These are phyloP conservation scores for Ceratosolen fusciceps DNA, from an alignment of 1,140 invertebrate genomes.

Conservation along the genomic window DNA sequence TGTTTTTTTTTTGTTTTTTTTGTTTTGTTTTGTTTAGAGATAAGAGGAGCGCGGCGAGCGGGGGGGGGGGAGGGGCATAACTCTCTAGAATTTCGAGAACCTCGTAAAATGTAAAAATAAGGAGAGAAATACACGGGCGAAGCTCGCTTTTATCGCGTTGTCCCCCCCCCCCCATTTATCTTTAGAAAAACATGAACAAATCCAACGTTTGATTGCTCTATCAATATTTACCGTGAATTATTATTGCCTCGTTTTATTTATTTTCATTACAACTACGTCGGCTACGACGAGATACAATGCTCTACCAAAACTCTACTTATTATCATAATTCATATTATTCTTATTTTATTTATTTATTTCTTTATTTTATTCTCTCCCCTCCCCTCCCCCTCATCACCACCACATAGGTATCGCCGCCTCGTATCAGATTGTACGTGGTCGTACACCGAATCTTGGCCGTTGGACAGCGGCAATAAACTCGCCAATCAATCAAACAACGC, in stretches of 20 bases:
- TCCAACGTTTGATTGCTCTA: background rate
- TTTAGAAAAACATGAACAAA: background rate
- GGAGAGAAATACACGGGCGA: background rate
- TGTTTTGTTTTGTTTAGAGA: background rate
- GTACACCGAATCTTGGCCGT: background rate
- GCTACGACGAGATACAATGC: background rate
- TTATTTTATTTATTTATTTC: no score
- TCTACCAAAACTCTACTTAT: background rate
- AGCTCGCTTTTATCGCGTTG: background rate
- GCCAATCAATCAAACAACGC: conserved; percentile 44
- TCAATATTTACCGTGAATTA: background rate
- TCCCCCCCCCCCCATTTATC: conserved; percentile 2
- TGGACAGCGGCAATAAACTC: conserved; percentile 24
- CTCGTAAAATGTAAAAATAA: conserved; percentile 10
- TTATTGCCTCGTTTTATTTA: background rate
- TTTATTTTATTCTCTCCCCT: no score
- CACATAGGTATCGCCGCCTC: no score
- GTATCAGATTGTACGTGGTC: conserved; percentile 6
- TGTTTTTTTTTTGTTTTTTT: no score
- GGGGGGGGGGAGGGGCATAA: no score
- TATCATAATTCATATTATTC: background rate
- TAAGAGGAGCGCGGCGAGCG: no score
- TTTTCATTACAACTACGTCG: background rate
- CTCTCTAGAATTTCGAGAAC: conserved; percentile 27
- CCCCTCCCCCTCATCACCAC: no score